Evolutionary conservation across 2,797 vertebrate genomes (phyloP).

Genomic region (Mormyrus proboscirostris): DNA sequence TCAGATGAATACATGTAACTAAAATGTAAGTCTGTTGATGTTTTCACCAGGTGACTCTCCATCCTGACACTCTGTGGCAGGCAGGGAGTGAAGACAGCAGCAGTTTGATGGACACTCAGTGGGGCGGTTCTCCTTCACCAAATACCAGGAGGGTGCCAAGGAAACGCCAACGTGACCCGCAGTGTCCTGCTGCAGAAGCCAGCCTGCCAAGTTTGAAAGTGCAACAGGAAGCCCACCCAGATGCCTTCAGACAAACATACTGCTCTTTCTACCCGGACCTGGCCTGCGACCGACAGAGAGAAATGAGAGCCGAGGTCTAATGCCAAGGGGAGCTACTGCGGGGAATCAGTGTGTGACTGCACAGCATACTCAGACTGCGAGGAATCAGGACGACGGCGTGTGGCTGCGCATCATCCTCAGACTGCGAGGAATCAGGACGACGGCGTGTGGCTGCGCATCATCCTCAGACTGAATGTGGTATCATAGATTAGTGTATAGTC

Average conservation of each 20-base stretch:
- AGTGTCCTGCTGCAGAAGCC: neutral
- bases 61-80: neutral
- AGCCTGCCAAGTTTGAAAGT: neutral
- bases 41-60: neutral
- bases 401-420: neutral
- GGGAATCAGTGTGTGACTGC: neutral
- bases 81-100: neutral
- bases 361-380: neutral
- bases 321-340: neutral
- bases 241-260: neutral
- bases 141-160: neutral
- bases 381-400: neutral
- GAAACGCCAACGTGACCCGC: neutral
- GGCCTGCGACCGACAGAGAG: neutral
- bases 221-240: neutral
- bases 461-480: neutral
- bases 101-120: neutral
- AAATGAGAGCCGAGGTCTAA: neutral
- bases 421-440: neutral
- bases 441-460: neutral
- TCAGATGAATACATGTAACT: neutral
- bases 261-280: neutral
- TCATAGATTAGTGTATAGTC: neutral
- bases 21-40: neutral
- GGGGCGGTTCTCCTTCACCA: neutral